phyloP scores from a whole-genome alignment of 1,140 invertebrate species.

The Chrysoperla carnea region DNA sequence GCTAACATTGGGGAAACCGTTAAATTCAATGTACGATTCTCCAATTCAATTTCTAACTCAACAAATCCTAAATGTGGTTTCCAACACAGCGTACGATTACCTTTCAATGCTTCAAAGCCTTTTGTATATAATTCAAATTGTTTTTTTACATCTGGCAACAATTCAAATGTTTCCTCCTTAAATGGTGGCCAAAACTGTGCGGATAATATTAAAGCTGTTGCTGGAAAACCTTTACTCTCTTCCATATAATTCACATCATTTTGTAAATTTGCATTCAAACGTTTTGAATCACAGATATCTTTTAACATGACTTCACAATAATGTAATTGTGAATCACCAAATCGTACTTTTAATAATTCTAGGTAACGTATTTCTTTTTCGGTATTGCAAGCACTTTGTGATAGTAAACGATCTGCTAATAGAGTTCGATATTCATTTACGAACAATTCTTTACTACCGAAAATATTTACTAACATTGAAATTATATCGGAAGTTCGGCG shows the following conservation, averaged over 20 bases:
- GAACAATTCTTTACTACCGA: constrained; percentile 96
- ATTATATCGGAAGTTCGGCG: constrained; percentile 81
- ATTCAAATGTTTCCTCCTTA: constrained; percentile 80
- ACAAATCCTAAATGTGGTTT: constrained; percentile 85
- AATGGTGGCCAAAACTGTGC: constrained; percentile 98
- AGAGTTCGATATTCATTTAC: constrained; percentile 95
- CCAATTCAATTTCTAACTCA: constrained; percentile 80
- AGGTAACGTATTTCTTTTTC: constrained; percentile 90
- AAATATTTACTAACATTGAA: constrained; percentile 95
- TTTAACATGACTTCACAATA: constrained; percentile 99
- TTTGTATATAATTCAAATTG: constrained; percentile 79
- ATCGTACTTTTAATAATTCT: constrained; percentile 85
- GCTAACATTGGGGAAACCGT: constrained; percentile 86
- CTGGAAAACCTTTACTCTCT: constrained; percentile 40
- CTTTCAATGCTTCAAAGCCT: constrained; percentile 84
- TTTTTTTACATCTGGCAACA: constrained; percentile 63
- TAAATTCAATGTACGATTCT: constrained; percentile 61
- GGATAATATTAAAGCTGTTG: constrained; percentile 78
- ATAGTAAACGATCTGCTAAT: constrained; percentile 79
- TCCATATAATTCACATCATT: constrained; percentile 41
- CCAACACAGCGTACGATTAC: constrained; percentile 86
- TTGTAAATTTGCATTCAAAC: constrained; percentile 78
- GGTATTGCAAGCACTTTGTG: constrained; percentile 74
- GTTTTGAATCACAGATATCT: constrained; percentile 77
- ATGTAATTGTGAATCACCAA: constrained; percentile 90